Evolutionary conservation across 2,797 vertebrate genomes (phyloP), one percentile per base, ranked within the genome.

Genomic region (Anguilla anguilla): DNA sequence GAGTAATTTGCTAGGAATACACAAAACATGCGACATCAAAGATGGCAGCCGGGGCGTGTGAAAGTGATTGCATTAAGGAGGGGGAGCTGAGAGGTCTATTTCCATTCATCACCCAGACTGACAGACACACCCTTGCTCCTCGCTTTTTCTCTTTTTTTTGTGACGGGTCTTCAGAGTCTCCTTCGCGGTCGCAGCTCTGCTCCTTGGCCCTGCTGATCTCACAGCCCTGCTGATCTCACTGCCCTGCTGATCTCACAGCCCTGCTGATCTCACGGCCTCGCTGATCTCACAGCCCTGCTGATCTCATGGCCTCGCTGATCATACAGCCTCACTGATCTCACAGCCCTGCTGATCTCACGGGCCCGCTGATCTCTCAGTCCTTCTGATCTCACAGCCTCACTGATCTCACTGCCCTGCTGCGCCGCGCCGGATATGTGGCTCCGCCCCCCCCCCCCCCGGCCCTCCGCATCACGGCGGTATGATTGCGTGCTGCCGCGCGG

Each of bases 1-100:
- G 96, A 95, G 95, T 96, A 95, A 97, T 97, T 97, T 97, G 94
- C 96, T 95, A 86, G 87, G 91, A 90, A 94, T 95, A 93, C 94
- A 94, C 95, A 95, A 96, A 93, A 91, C 6, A 88, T 85, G 51
- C 90, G 57, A 72, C 86, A 94, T 94, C 91, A 94, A 95, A 96
- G 93, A 92, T 94, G 95, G 94, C 91, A 95, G 93, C 59, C 9
- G 85, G 89, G 92, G 93, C 89, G 88, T 90, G 90, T 93, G 92
- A 92, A 89, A 94, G 94, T 94, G 95, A 96, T 95, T 95, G 94
- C 92, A 94, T 94, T 95, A 94, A 93, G 92, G 93, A 89, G 46
- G 84, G 64, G 55, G 87, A 85, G 90, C 86, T 91, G 92, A 93
- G 91, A 92, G 91, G 94, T 94, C 93, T 90, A 94, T 95, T 96